A percentile compares a stretch with the other conserved stretches of the same genome.
These are phyloP conservation scores for Anagyrus pseudococci DNA, from an alignment of 2,888 invertebrate genomes.

Conservation along the genomic window DNA sequence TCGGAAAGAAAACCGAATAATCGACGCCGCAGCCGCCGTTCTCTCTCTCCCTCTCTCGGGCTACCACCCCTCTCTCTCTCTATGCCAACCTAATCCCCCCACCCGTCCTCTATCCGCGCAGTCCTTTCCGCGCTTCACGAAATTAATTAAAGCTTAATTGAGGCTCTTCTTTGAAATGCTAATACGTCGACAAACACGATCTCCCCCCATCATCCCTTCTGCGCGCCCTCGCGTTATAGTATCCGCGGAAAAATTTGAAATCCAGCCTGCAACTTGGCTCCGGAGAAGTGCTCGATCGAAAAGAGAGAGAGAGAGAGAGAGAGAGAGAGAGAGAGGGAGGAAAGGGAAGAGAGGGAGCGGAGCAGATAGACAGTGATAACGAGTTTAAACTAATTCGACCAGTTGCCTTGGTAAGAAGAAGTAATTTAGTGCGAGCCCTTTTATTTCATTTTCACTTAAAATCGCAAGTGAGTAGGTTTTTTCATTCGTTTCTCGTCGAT, in stretches of 20 bases:
- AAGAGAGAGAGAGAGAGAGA: background rate
- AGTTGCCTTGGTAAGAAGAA: no score
- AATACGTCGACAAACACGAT: slow-evolving; percentile 59
- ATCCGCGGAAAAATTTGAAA: slow-evolving; percentile 47
- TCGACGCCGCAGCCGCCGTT: slow-evolving; percentile 41
- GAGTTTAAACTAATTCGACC: slow-evolving; percentile 43
- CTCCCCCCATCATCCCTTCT: slow-evolving; percentile 28
- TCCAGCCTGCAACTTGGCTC: slow-evolving; percentile 37
- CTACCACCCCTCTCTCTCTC: slow-evolving; percentile 12
- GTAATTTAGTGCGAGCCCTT: slow-evolving; percentile 24
- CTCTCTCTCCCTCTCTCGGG: slow-evolving; percentile 29
- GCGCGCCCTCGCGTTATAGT: slow-evolving; percentile 5
- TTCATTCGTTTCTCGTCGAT: no score
- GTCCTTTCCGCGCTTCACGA: slow-evolving; percentile 51
- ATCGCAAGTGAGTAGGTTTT: no score
- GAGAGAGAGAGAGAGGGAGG: background rate
- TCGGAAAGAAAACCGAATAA: slow-evolving; percentile 58
- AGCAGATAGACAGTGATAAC: slow-evolving; percentile 34
- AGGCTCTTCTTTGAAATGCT: slow-evolving; percentile 62
- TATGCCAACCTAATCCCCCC: background rate
- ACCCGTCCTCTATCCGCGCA: slow-evolving; percentile 35
- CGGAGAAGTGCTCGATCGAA: background rate
- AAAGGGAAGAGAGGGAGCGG: no score
- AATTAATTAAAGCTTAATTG: slow-evolving; percentile 61
- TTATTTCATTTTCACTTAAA: no score